Conservation (phyloP, 2,113 vertebrate genomes). For the Phoxinus phoxinus region DNA sequence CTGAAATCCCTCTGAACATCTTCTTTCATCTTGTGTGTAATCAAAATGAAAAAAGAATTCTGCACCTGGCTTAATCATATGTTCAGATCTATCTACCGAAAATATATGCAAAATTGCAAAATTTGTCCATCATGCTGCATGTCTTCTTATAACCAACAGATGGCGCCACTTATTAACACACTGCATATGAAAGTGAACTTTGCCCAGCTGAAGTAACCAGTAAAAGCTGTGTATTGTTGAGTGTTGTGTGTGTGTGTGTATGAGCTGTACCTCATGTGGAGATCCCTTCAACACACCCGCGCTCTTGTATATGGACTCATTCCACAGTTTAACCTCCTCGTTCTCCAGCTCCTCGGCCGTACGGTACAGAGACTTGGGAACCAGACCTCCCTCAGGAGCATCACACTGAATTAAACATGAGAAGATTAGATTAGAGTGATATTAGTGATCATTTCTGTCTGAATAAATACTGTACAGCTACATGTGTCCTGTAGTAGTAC, state of each 20-base stretch:
- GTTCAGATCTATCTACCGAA: no score
- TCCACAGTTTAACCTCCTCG: conserved; percentile 89
- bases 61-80: no score
- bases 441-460: neutral
- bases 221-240: neutral
- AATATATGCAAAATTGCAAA: no score
- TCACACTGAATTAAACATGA: conserved; percentile 80
- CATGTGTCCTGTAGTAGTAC: neutral
- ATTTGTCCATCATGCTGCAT: neutral
- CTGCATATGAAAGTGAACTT: neutral
- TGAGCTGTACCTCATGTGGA: conserved; percentile 85
- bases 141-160: conserved; percentile 17
- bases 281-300: conserved; percentile 93
- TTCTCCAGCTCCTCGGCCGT: conserved; percentile 91
- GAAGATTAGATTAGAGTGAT: neutral
- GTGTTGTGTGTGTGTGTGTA: neutral
- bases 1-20: no score
- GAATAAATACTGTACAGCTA: neutral
- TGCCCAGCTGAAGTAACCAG: neutral
- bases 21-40: no score
- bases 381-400: conserved; percentile 90
- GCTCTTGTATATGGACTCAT: conserved; percentile 95
- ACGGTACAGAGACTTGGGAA: conserved; percentile 92
- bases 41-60: no score
- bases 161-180: conserved; percentile 17